Conservation (phyloP, 2,113 vertebrate genomes). For the Pitta sordida region DNA sequence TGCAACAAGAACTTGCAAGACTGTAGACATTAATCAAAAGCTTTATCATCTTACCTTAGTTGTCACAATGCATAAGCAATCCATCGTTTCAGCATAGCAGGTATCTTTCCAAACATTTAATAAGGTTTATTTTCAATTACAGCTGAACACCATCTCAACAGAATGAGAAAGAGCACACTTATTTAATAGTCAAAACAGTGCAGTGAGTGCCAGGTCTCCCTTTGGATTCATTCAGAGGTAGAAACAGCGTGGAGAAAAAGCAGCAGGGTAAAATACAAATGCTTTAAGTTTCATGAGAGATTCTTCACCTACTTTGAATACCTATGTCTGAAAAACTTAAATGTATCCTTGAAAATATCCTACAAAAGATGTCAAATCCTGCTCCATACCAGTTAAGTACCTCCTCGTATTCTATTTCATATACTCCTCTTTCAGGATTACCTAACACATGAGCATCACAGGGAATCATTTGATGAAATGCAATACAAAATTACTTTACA, state of each 20-base stretch:
- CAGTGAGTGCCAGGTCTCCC: constrained; percentile 47
- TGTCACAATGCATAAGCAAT: constrained; percentile 92
- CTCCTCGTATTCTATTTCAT: constrained; percentile 70
- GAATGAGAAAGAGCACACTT: constrained; percentile 20
- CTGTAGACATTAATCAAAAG: constrained; percentile 8
- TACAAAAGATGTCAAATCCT: constrained; percentile 56
- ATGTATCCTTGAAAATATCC: constrained; percentile 60
- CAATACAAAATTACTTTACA: constrained; percentile 64
- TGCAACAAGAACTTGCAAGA: not conserved
- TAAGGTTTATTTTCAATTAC: constrained; percentile 61
- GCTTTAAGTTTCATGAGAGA: constrained; percentile 51
- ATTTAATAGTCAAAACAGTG: constrained; percentile 40
- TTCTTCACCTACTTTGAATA: constrained; percentile 53
- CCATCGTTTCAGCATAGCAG: constrained; percentile 80
- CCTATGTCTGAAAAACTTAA: constrained; percentile 57
- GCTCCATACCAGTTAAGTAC: constrained; percentile 64
- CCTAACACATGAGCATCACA: constrained; percentile 68
- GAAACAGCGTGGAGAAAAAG: constrained; percentile 11
- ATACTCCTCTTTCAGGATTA: constrained; percentile 69
- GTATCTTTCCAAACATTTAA: constrained; percentile 70
- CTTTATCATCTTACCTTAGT: constrained; percentile 85
- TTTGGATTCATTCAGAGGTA: constrained; percentile 65
- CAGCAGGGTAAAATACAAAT: constrained; percentile 6
- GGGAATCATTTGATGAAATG: constrained; percentile 75
- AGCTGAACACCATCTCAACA: constrained; percentile 41